phyloP scores from a whole-genome alignment of 2,797 vertebrate genomes.

The Hozukius guyotensis region DNA sequence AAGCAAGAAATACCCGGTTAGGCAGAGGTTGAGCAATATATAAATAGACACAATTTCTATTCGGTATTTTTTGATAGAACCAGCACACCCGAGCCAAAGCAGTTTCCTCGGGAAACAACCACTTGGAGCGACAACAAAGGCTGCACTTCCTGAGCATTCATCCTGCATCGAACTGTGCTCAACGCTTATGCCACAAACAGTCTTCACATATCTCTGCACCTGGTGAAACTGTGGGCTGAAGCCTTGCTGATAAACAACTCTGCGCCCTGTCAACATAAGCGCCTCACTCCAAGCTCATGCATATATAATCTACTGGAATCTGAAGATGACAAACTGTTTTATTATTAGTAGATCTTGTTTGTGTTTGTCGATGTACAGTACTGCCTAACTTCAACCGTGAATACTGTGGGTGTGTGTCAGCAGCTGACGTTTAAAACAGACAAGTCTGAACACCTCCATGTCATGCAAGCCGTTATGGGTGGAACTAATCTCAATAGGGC shows the following conservation, averaged over 20 bases:
- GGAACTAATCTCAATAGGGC: slow-evolving; percentile 6
- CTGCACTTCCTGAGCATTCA: slow-evolving; percentile 45
- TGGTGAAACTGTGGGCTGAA: background rate
- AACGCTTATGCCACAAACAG: background rate
- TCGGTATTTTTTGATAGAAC: slow-evolving; percentile 20
- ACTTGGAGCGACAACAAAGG: slow-evolving; percentile 46
- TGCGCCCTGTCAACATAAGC: background rate
- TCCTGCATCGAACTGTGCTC: slow-evolving; percentile 9
- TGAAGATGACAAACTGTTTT: background rate
- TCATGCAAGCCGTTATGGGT: slow-evolving; percentile 9
- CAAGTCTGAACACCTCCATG: slow-evolving; percentile 42
- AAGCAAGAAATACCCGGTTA: slow-evolving; percentile 8
- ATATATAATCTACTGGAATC: background rate
- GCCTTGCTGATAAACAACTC: background rate
- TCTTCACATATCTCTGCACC: slow-evolving; percentile 1
- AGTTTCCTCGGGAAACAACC: slow-evolving; percentile 67
- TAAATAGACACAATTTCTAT: slow-evolving; percentile 29
- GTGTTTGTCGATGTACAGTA: background rate
- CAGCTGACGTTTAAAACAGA: slow-evolving; percentile 19
- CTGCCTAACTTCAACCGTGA: background rate
- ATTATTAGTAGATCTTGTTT: background rate
- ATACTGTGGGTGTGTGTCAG: background rate
- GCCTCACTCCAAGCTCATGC: background rate
- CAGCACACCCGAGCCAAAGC: slow-evolving; percentile 29
- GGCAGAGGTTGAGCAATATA: slow-evolving; percentile 8